Base-by-base conservation (phyloP, 1,140 invertebrate genomes). In the Wiebesia pumilae region DNA sequence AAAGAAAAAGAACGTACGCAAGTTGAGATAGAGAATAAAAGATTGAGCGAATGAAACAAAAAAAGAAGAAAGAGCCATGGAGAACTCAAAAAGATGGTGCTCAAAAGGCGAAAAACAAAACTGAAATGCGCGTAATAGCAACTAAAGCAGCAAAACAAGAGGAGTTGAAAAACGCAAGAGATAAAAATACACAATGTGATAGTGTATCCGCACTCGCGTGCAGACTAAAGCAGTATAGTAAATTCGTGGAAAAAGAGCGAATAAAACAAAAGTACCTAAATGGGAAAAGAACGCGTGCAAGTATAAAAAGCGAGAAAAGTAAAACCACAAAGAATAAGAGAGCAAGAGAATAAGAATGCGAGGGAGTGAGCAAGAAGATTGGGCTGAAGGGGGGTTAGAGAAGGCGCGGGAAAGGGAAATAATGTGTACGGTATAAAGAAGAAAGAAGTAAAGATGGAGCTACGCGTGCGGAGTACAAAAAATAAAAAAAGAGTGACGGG, bases 401-500 rank as follows among this genome's bases (percentile, higher is more conserved):
- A n/a, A 30, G 33, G 47, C 47, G 65, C 1, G 12, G 47, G 77
- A 78, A 24, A 78, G 47, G 27, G 47, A 78, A 54, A 54, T 51
- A 54, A 30, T 54, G 77, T 78, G 47, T 78, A 54, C 30, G 47
- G 43, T 51, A 78, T 35, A 78, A 35, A 54, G 38, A n/a, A 78
- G 30, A 33, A 30, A 54, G 77, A 69, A 54, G 38, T 75, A 43
- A 75, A 75, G 71, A 43, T n/a, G 71, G 38, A 75, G 71, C 71
- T 75, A 75, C 38, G 38, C 38, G 38, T 35, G 65, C 62, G 38
- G 38, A 54, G 35, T 30, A 81, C 9, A 51, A 51, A 58, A 65
- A 69, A 54, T 54, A 7, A 78, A 80, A 87, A 81, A 80, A 87
- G 85, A 88, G 86, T 88, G 81, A 86, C 81, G 88, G 88, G 33